These are phyloP conservation scores for Styela clava DNA, from an alignment of 23 tunicate genomes.

Conservation along the genomic window DNA sequence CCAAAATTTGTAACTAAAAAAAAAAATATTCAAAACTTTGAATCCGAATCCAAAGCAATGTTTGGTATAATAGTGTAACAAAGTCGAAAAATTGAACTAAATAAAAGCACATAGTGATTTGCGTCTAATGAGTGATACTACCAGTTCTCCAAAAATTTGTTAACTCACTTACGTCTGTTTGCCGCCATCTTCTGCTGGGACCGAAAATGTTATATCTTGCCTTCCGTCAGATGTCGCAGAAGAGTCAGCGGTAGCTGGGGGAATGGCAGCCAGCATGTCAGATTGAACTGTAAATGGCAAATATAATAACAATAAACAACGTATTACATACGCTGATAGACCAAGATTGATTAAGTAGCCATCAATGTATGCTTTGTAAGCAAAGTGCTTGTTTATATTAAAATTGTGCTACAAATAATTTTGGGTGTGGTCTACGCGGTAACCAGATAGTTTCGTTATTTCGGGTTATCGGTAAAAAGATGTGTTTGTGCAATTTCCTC, in stretches of 20 bases:
- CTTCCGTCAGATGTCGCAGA: not conserved
- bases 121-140: too few relatives aligned
- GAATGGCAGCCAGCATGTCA: conserved; percentile 5
- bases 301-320: not conserved
- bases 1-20: too few relatives aligned
- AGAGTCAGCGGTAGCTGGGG: conserved; percentile 3
- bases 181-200: not conserved
- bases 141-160: too few relatives aligned
- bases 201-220: not conserved
- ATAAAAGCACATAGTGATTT: too few relatives aligned
- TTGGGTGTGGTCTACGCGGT: not conserved
- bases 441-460: not conserved
- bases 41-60: too few relatives aligned
- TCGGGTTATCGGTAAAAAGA: not conserved
- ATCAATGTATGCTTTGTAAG: not conserved
- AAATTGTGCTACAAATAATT: not conserved
- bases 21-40: too few relatives aligned
- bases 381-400: not conserved
- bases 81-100: too few relatives aligned
- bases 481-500: too few relatives aligned
- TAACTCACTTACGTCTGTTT: not conserved
- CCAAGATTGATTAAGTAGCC: not conserved
- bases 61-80: too few relatives aligned
- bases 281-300: conserved; percentile 10
- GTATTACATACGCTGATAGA: not conserved